Evolutionary conservation across 1,140 invertebrate species (phyloP).

Genomic region (Dufourea novaeangliae): DNA sequence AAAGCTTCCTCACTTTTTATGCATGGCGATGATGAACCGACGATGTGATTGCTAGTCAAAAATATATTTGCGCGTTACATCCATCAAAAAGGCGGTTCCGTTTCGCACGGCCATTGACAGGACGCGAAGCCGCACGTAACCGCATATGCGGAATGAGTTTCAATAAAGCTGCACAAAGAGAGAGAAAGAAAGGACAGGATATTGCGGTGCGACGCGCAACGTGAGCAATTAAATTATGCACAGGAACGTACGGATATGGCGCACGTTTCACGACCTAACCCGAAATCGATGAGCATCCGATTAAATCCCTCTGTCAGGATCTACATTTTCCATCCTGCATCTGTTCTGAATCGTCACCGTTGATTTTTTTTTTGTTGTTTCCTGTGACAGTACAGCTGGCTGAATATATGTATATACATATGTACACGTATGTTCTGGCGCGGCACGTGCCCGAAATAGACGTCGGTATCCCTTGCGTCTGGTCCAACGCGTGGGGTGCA

Average conservation of each 20-base stretch:
- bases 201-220: conserved; percentile 4
- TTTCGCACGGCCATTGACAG: conserved; percentile 43
- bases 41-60: conserved; percentile 10
- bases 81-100: conserved; percentile 13
- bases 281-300: not conserved
- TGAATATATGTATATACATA: no score
- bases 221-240: conserved; percentile 21
- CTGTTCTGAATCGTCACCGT: no score
- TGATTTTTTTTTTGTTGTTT: conserved; percentile 24
- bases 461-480: conserved; percentile 57
- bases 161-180: conserved; percentile 25
- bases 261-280: no score
- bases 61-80: conserved; percentile 4
- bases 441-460: conserved; percentile 75
- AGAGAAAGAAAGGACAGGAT: conserved; percentile 18
- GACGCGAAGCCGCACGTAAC: conserved; percentile 29
- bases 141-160: conserved; percentile 31
- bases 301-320: no score
- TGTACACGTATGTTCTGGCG: conserved; percentile 25
- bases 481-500: conserved; percentile 72
- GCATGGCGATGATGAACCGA: no score
- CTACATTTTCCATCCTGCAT: no score
- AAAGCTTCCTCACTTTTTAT: not conserved
- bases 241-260: not conserved
- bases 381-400: conserved; percentile 13